Evolutionary conservation across 1,140 invertebrate species (phyloP).

Genomic region (Drosophila oshimai): DNA sequence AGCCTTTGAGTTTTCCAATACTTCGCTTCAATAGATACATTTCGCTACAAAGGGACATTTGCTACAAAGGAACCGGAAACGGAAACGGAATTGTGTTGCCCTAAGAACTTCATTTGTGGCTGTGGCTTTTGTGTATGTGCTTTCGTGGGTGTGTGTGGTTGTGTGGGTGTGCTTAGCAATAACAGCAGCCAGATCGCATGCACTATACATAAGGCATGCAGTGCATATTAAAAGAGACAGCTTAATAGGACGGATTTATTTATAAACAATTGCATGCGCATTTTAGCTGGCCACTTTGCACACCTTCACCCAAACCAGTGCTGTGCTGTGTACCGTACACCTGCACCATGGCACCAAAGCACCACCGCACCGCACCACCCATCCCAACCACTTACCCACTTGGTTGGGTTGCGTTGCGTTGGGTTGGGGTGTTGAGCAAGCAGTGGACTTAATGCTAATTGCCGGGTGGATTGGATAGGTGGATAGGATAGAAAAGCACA

Average conservation of each 20-base stretch:
- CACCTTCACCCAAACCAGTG: slow-evolving; percentile 12
- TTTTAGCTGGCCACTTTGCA: slow-evolving; percentile 28
- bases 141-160: not conserved
- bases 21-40: not conserved
- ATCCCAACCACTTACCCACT: no score
- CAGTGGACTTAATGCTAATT: slow-evolving; percentile 26
- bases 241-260: slow-evolving; percentile 33
- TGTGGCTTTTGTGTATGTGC: not conserved
- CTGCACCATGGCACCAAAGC: not conserved
- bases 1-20: no score
- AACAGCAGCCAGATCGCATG: slow-evolving; percentile 1
- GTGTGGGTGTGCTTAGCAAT: not conserved
- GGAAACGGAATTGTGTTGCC: no score
- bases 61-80: not conserved
- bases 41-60: not conserved
- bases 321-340: no score
- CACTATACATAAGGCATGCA: slow-evolving; percentile 1
- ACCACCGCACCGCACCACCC: no score
- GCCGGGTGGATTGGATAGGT: no score
- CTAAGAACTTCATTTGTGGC: slow-evolving; percentile 7
- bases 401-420: no score
- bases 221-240: slow-evolving; percentile 19
- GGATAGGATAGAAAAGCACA: no score
- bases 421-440: no score
- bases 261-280: slow-evolving; percentile 36